A percentile compares a stretch with the other conserved stretches of the same genome.
These are phyloP conservation scores for Lagopus leucura DNA, from an alignment of 2,113 vertebrate species.

Conservation along the genomic window DNA sequence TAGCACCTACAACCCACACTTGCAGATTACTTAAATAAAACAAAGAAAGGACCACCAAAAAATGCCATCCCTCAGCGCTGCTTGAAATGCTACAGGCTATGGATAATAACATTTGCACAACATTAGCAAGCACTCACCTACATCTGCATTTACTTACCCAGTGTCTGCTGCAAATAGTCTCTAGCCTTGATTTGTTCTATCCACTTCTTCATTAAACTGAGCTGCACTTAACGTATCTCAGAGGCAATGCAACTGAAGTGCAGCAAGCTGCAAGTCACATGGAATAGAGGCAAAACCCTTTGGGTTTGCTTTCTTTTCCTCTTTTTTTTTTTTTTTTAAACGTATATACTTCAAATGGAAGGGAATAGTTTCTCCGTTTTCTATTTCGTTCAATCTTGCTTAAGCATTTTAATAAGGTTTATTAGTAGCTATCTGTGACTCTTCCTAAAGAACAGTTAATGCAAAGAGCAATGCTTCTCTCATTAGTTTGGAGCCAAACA, in stretches of 20 bases:
- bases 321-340: background rate
- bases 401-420: slow-evolving; percentile 58
- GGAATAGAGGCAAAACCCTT: slow-evolving; percentile 25
- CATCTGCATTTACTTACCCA: slow-evolving; percentile 64
- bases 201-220: slow-evolving; percentile 43
- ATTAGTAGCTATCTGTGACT: slow-evolving; percentile 64
- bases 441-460: slow-evolving; percentile 80
- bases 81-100: background rate
- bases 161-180: background rate
- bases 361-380: slow-evolving; percentile 50
- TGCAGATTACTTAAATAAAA: background rate
- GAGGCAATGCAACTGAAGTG: slow-evolving; percentile 57
- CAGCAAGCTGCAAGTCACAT: slow-evolving; percentile 64
- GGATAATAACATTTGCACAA: background rate
- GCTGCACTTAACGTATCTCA: slow-evolving; percentile 48
- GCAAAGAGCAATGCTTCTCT: slow-evolving; percentile 73
- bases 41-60: background rate
- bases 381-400: slow-evolving; percentile 54
- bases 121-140: background rate
- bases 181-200: slow-evolving; percentile 8
- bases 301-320: background rate
- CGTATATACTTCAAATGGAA: slow-evolving; percentile 48
- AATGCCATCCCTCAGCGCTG: background rate
- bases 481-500: slow-evolving; percentile 74
- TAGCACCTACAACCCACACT: background rate